Percentiles rank a stretch among this genome's conserved stretches.
Conservation (phyloP, 2,797 vertebrate species). For the Thaleichthys pacificus region DNA sequence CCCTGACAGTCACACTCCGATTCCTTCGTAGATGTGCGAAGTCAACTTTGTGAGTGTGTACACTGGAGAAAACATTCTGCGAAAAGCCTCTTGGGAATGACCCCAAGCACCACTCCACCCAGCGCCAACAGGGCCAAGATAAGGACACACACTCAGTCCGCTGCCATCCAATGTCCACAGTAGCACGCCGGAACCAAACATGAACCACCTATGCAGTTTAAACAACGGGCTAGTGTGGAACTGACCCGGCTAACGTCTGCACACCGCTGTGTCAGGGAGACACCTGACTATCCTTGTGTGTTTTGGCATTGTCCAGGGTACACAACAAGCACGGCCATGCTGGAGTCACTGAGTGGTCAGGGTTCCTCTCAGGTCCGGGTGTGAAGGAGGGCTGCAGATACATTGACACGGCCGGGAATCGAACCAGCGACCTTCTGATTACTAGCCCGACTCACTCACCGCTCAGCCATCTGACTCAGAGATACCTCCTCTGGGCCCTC, state of each 20-base stretch:
- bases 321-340: too few species aligned
- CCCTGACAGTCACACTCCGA: constrained; percentile 31
- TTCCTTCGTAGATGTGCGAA: constrained; percentile 53
- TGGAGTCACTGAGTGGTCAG: neutral
- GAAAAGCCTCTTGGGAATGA: too few species aligned
- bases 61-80: neutral
- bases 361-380: neutral
- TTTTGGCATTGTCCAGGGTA: neutral
- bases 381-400: constrained; percentile 35
- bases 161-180: neutral
- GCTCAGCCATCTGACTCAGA: too few species aligned
- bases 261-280: neutral
- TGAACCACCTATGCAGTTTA: neutral
- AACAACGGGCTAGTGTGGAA: neutral
- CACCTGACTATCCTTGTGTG: neutral
- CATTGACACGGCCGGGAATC: too few species aligned
- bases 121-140: constrained; percentile 43
- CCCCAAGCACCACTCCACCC: constrained; percentile 20
- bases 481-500: constrained; percentile 38
- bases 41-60: constrained; percentile 27
- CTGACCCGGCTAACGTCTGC: neutral
- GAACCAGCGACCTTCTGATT: too few species aligned
- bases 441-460: too few species aligned
- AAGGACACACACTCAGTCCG: neutral
- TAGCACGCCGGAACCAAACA: neutral